Base-by-base conservation (phyloP, 2,113 vertebrate genomes). In the Perca flavescens region DNA sequence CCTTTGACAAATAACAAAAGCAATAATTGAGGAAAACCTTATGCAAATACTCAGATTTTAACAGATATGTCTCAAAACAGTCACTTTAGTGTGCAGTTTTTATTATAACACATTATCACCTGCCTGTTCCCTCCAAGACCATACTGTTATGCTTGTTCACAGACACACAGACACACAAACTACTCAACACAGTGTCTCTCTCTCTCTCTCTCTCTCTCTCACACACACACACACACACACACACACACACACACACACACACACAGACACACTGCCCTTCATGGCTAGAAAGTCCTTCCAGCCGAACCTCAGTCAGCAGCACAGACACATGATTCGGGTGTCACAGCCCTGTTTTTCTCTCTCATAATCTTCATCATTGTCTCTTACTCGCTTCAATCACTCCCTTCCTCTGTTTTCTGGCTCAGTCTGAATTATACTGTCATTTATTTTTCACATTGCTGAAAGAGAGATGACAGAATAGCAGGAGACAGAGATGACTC, bases 221-320 rank as follows among this genome's bases (percentile, higher is more conserved):
- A 34, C 53, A 66, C 66, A 63, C 54, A 67, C 8, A 36, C 34
- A 10, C 40, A 49, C 40, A 67, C 15, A 25, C 73, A 66, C 61
- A 73, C n/a, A n/a, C 73, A 71, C 67, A 73, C 56, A 81, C 62
- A 68, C 43, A 77, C 70, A 79, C 49, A 84, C 53, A 89, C 15
- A 93, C 86, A 90, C 76, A 86, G 85, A 90, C 53, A 13, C 16
- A 2, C 31, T 4, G 73, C 64, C 84, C 88, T 90, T 90, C 82
- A 88, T 74, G 77, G 82, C 52, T 79, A 31, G 19, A 74, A 57
- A 86, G 79, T 90, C 87, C 88, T 90, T 89, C 81, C 67, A 79
- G 63, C 69, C 67, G 81, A 72, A 76, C 40, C 77, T 83, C 87
- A 79, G 79, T 85, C 84, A 89, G 84, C 85, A 90, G 82, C 82